Evolutionary conservation across 2,797 vertebrate species (phyloP).

Genomic region (Podarcis lilfordi): DNA sequence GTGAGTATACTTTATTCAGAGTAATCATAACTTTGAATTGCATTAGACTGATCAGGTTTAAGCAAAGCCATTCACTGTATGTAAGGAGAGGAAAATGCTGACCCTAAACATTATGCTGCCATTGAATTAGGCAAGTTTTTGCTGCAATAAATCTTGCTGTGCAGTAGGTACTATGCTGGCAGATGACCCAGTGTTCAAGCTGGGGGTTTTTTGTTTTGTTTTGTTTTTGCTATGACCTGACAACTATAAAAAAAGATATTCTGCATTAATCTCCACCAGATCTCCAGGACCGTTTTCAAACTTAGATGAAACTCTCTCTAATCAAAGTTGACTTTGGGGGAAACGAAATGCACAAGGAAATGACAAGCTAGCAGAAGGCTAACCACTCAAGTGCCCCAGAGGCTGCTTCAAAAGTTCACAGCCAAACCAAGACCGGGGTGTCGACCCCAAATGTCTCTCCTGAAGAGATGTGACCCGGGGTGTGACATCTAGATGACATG

Average conservation of each 20-base stretch:
- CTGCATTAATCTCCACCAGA: constrained; percentile 51
- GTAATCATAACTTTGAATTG: neutral
- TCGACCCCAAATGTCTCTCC: constrained; percentile 43
- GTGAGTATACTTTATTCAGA: neutral
- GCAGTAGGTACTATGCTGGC: constrained; percentile 39
- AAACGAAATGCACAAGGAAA: constrained; percentile 68
- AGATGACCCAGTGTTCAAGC: constrained; percentile 45
- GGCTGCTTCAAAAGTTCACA: constrained; percentile 31
- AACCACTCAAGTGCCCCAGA: constrained; percentile 31
- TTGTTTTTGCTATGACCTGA: constrained; percentile 33
- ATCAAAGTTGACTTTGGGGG: constrained; percentile 68
- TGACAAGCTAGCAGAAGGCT: constrained; percentile 38
- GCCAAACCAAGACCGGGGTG: constrained; percentile 20
- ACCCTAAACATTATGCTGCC: constrained; percentile 48
- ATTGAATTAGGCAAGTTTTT: constrained; percentile 29
- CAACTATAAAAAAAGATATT: constrained; percentile 39
- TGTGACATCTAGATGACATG: constrained; percentile 33
- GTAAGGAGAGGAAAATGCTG: constrained; percentile 39
- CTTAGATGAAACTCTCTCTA: constrained; percentile 62
- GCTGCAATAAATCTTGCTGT: constrained; percentile 51
- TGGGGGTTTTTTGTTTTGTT: neutral
- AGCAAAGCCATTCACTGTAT: neutral
- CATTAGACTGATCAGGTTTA: neutral
- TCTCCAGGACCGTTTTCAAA: constrained; percentile 53
- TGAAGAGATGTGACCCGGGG: constrained; percentile 38